These are phyloP conservation scores for Oryctes rhinoceros DNA, from an alignment of 1,140 invertebrate species.

Conservation along the genomic window DNA sequence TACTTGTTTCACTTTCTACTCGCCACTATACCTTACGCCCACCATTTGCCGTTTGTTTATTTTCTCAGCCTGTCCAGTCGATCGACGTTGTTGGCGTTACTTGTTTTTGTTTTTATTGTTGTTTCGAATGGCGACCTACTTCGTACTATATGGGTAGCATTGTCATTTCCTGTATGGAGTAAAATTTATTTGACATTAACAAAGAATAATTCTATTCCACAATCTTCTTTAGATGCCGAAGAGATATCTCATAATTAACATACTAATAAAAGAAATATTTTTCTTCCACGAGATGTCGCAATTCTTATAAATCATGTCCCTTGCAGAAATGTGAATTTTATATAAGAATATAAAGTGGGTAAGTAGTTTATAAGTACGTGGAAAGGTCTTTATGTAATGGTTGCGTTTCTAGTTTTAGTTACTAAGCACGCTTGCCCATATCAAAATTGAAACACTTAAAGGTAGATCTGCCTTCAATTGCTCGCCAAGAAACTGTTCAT, in stretches of 20 bases:
- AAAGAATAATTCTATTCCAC: neutral
- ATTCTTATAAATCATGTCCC: neutral
- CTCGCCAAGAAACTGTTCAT: too few species aligned
- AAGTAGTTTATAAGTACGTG: too few species aligned
- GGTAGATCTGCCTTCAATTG: too few species aligned
- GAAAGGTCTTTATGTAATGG: too few species aligned
- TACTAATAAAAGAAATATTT: neutral
- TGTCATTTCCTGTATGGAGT: neutral
- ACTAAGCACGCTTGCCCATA: too few species aligned
- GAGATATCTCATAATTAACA: neutral
- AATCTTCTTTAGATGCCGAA: neutral
- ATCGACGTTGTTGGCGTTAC: neutral
- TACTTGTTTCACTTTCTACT: slow-evolving; percentile 15
- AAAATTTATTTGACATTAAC: neutral
- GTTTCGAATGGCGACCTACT: neutral
- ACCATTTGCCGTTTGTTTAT: neutral
- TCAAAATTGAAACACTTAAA: too few species aligned
- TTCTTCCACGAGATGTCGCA: neutral
- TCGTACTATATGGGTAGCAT: neutral
- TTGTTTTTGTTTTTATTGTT: neutral
- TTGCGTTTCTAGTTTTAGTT: too few species aligned
- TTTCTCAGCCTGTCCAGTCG: neutral
- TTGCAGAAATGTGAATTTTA: neutral
- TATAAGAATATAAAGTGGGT: too few species aligned
- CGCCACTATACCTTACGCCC: slow-evolving; percentile 1